These are phyloP conservation scores for Pterostichus madidus DNA, from an alignment of 2,888 invertebrate species.

Conservation along the genomic window DNA sequence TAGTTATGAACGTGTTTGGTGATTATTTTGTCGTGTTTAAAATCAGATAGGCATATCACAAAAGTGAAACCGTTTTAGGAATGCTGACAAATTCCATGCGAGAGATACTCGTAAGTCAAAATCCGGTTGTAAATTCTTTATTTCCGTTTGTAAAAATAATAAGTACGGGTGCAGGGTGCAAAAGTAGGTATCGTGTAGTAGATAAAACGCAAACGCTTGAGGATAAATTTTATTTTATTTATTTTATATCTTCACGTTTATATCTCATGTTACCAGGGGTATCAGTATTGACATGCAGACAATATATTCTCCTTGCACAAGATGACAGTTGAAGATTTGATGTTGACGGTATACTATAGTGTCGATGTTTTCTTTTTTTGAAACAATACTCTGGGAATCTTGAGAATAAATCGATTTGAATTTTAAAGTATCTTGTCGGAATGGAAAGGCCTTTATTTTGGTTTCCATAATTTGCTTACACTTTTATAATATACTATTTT, in stretches of 20 bases:
- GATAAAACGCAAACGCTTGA: conserved; percentile 31
- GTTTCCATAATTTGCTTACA: too few relatives aligned
- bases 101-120: conserved; percentile 32
- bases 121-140: conserved; percentile 54
- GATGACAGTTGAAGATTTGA: conserved; percentile 31
- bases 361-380: neutral
- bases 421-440: neutral
- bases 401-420: neutral
- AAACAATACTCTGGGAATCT: conserved; percentile 25
- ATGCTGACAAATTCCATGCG: neutral
- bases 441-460: too few relatives aligned
- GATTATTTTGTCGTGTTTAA: too few relatives aligned
- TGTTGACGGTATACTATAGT: conserved; percentile 11
- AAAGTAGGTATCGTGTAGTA: conserved; percentile 13
- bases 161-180: conserved; percentile 15
- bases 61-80: neutral
- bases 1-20: too few relatives aligned
- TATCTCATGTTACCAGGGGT: conserved; percentile 39
- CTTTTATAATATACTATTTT: too few relatives aligned
- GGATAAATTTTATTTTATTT: conserved; percentile 35
- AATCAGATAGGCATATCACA: neutral
- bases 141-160: conserved; percentile 42
- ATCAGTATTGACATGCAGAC: conserved; percentile 32
- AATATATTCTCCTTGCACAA: conserved; percentile 30
- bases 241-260: conserved; percentile 49